Evolutionary conservation across 2,797 vertebrate species (phyloP), one percentile per base, ranked within the genome.

Genomic region (Bradypodion ventrale): DNA sequence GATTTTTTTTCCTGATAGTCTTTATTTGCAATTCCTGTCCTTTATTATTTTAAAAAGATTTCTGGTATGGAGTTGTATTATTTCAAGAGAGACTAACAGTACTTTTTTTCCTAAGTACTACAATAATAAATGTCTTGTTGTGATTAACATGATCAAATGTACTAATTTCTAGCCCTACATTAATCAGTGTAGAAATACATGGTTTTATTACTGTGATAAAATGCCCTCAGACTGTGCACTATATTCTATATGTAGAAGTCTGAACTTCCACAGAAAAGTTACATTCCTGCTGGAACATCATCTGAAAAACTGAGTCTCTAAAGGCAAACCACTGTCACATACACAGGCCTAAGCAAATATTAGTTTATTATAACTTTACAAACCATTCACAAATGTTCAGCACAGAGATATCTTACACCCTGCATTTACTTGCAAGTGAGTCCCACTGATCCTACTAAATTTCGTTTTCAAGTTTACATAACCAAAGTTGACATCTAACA

Each of bases 401-500:
- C 87, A 68, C 92, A 89, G 93, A 93, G 92, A 94, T 90, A 93
- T 93, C 92, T 91, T 89, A 91, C 65, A 59, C n/a, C 29, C 29
- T 29, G 19, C 66, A 46, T 62, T n/a, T 63, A 82, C 44, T 62
- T 25, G 42, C 23, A 8, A 76, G 10, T 80, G 52, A 29, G 42
- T 46, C 37, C 19, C 52, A 76, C 10, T 62, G 73, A 46, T 62
- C 81, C 15, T 70, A 70, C 21, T 49, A 68, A 65, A 52, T 62
- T 21, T 70, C 70, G 59, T 62, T 70, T 32, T 23, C 49, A 94
- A 91, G 29, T 69, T 63, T 81, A 91, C 92, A 94, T 88, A 94
- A 49, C 88, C 91, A 89, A 94, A 92, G 94, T 93, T 93, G 91
- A 94, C 91, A 95, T 91, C 94, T 88, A 94, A 60, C 95, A 96